phyloP scores from a whole-genome alignment of 2,113 vertebrate genomes.

The Microcebus ravelobensis region DNA sequence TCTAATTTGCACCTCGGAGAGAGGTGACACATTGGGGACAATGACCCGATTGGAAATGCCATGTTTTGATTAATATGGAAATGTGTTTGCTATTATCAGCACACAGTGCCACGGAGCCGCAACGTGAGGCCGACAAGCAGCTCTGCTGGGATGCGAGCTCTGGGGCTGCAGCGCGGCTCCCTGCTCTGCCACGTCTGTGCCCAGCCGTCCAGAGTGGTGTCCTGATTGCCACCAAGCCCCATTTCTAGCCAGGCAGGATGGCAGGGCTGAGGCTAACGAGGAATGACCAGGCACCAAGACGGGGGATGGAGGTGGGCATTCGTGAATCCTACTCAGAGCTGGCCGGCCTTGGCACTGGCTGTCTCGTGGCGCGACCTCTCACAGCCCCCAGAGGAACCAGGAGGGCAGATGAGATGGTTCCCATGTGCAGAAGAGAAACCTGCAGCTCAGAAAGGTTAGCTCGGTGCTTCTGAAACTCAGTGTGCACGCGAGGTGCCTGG shows the following conservation, averaged over 20 bases:
- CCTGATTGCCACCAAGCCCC: background rate
- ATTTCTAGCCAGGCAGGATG: background rate
- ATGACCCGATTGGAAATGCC: constrained; percentile 75
- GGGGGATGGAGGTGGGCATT: background rate
- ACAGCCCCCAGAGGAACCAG: no score
- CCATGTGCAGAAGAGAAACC: background rate
- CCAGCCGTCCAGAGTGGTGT: no score
- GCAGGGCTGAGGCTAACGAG: background rate
- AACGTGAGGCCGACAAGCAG: background rate
- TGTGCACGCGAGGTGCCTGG: background rate
- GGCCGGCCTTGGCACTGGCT: background rate
- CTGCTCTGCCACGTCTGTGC: background rate
- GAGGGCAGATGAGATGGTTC: background rate
- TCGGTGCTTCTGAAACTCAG: background rate
- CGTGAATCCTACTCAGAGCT: background rate
- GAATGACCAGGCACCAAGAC: background rate
- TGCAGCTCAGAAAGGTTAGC: background rate
- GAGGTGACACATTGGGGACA: constrained; percentile 74
- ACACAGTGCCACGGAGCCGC: background rate
- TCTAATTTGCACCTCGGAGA: constrained; percentile 81
- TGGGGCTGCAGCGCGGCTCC: background rate
- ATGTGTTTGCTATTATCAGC: constrained; percentile 76
- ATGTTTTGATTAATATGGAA: constrained; percentile 81
- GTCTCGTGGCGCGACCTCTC: background rate
- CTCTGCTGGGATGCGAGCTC: rapidly evolving